Percentiles rank a stretch among this genome's conserved stretches.
Evolutionary conservation across 64 coral and sea anemone species (phyloP).

Genomic region (Hydrozoanthus tunicans): DNA sequence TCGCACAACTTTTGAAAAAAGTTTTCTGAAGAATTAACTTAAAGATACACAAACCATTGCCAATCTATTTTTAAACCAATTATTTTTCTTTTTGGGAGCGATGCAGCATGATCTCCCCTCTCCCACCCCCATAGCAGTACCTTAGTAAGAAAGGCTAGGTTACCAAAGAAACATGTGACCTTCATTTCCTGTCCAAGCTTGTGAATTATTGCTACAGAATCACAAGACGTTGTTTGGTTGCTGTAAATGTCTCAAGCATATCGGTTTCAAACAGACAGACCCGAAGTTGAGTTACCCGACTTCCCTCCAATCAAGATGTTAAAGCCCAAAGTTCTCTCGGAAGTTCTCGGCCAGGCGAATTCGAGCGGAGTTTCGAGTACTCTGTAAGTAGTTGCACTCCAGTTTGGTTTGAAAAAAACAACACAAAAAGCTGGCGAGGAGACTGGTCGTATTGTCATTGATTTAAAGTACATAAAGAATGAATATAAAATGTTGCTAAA

Average conservation of each 20-base stretch:
- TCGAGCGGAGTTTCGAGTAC: constrained; percentile 77
- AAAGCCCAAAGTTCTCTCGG: constrained; percentile 85
- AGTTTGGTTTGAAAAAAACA: neutral
- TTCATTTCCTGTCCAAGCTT: neutral
- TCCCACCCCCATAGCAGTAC: neutral
- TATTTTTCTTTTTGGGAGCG: too few relatives aligned
- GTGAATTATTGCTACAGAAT: neutral
- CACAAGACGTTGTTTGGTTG: constrained; percentile 1
- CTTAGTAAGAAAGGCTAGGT: neutral
- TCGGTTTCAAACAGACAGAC: constrained; percentile 25
- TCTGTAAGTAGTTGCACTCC: constrained; percentile 56
- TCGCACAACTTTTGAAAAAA: too few relatives aligned
- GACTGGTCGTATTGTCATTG: too few relatives aligned
- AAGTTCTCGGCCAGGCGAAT: constrained; percentile 81
- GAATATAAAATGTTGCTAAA: too few relatives aligned
- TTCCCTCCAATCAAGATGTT: constrained; percentile 83
- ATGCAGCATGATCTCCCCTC: neutral
- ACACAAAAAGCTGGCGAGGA: too few relatives aligned
- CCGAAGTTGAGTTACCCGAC: constrained; percentile 77
- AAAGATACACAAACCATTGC: too few relatives aligned
- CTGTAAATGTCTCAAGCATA: constrained; percentile 48
- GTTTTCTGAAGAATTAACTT: too few relatives aligned
- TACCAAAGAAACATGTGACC: constrained; percentile 43
- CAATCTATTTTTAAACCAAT: too few relatives aligned
- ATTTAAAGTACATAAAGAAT: too few relatives aligned